Percentiles rank a stretch among this genome's conserved stretches.
phyloP scores from a whole-genome alignment of 1,140 invertebrate species.

The Coelopa frigida region DNA sequence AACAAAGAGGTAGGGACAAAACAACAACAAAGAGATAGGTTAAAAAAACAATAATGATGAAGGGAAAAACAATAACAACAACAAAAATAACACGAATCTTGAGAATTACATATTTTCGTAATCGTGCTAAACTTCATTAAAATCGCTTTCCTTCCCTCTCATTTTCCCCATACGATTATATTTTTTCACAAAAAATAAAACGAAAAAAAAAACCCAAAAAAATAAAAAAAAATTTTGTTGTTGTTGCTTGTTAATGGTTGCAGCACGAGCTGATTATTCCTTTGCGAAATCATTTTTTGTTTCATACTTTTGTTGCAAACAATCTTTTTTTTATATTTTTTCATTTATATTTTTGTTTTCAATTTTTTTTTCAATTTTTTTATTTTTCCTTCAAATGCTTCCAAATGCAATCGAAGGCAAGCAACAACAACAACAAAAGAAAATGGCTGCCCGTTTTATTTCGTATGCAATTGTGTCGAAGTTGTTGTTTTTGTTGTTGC shows the following conservation, averaged over 20 bases:
- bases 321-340: background rate
- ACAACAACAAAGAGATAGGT: too few relatives aligned
- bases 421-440: too few relatives aligned
- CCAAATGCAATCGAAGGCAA: background rate
- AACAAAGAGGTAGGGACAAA: too few relatives aligned
- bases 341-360: background rate
- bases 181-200: too few relatives aligned
- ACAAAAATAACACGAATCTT: too few relatives aligned
- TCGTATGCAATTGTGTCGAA: too few relatives aligned
- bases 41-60: too few relatives aligned
- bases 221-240: background rate
- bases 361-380: background rate
- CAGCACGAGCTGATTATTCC: background rate
- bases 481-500: too few relatives aligned
- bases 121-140: conserved; percentile 44
- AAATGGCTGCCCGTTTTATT: background rate
- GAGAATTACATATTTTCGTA: too few relatives aligned
- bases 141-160: too few relatives aligned
- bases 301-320: background rate
- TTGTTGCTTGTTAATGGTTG: background rate
- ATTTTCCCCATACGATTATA: too few relatives aligned
- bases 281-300: background rate
- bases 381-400: background rate
- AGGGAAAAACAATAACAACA: too few relatives aligned
- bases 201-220: background rate